phyloP scores from a whole-genome alignment of 2,797 vertebrate genomes.

The Ficedula albicollis region DNA sequence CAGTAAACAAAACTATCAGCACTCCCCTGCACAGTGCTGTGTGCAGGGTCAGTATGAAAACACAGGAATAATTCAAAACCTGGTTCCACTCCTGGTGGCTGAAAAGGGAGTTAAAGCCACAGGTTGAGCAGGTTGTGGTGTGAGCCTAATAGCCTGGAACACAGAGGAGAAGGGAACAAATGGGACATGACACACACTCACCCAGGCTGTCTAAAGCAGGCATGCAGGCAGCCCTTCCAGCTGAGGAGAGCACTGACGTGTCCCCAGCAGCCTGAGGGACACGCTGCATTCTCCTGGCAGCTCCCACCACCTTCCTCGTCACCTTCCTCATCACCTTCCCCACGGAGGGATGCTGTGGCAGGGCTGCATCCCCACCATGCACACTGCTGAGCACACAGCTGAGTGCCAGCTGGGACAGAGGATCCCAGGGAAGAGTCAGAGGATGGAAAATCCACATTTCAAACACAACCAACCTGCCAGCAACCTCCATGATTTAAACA shows the following conservation, averaged over 20 bases:
- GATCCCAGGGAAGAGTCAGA: rapidly evolving
- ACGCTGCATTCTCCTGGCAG: neutral
- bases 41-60: neutral
- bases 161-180: neutral
- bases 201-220: neutral
- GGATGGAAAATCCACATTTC: neutral
- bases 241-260: neutral
- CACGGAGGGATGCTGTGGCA: neutral
- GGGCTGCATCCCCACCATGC: rapidly evolving
- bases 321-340: neutral
- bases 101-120: neutral
- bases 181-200: neutral
- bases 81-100: neutral
- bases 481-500: neutral
- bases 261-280: neutral
- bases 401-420: neutral
- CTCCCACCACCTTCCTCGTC: neutral
- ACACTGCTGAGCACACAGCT: neutral
- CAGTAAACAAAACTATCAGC: neutral
- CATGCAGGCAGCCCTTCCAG: neutral
- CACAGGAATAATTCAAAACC: rapidly evolving
- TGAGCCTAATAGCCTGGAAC: neutral
- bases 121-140: neutral
- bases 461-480: neutral
- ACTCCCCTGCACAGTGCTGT: neutral